phyloP scores from a whole-genome alignment of 2,888 invertebrate species.

The Leistus spinibarbis region DNA sequence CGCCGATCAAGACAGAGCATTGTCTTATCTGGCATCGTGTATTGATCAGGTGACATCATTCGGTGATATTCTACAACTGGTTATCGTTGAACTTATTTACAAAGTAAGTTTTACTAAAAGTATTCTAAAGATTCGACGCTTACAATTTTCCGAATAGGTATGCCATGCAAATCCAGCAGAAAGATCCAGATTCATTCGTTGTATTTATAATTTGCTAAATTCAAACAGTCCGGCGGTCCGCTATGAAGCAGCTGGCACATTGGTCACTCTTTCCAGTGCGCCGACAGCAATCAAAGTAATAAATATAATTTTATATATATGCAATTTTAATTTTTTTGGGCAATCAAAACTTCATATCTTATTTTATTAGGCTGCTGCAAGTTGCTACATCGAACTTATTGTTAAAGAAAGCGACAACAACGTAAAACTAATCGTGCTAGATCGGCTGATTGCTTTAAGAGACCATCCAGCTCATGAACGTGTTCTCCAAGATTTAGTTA shows the following conservation, averaged over 20 bases:
- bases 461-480: constrained; percentile 84
- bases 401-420: constrained; percentile 99
- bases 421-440: constrained; percentile 97
- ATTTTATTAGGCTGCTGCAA: constrained; percentile 81
- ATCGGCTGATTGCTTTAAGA: constrained; percentile 86
- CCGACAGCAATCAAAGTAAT: constrained; percentile 92
- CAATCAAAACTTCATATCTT: background rate
- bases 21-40: constrained; percentile 90
- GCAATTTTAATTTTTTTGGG: no score
- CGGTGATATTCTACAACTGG: constrained; percentile 96
- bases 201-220: constrained; percentile 96
- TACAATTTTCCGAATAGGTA: constrained; percentile 63
- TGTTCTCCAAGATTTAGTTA: constrained; percentile 87
- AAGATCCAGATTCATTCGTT: constrained; percentile 95
- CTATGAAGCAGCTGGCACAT: constrained; percentile 98
- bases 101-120: constrained; percentile 67
- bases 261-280: constrained; percentile 95
- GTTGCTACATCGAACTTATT: constrained; percentile 97
- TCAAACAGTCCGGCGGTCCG: constrained; percentile 95
- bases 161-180: constrained; percentile 97
- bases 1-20: constrained; percentile 93
- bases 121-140: background rate
- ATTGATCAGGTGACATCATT: constrained; percentile 93
- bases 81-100: constrained; percentile 98
- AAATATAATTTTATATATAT: no score